Evolutionary conservation across 2,113 vertebrate species (phyloP), one percentile per base, ranked within the genome.

Genomic region (Cinclus mexicanus): DNA sequence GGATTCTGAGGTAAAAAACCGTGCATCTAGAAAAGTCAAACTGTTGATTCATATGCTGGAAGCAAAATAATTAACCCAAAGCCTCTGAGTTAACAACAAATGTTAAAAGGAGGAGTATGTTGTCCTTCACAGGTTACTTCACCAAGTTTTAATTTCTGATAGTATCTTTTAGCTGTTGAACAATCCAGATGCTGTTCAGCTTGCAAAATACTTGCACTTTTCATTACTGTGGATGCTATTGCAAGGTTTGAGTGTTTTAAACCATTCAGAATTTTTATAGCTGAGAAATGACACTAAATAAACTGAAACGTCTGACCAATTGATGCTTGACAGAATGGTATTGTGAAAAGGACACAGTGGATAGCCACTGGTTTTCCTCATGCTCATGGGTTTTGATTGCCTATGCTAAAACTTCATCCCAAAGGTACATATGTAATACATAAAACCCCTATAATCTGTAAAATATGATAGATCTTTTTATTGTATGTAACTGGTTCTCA

Each of bases 21-120:
- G 64, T 78, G 56, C 60, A 68, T 90, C 83, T 71, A 92, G 83
- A 42, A 68, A 90, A 93, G 72, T 95, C 83, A 90, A 89, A 75
- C 37, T 84, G 37, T 61, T 86, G 72, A 75, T 82, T 88, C 14
- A 4, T 74, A 33, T 59, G 24, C 37, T 91, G 71, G 24, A 92
- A 90, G 41, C 20, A 92, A 90, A 95, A 80, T 64, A 67, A 86
- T 78, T 75, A 90, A 90, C 35, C 60, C 3, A 7, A 90, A 90
- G 31, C 49, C 61, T 82, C 47, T 42, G 42, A 89, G 17, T 71
- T 78, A 75, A 49, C 67, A 77, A 68, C 14, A 84, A 79, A 65
- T 78, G 83, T 41, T 89, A 80, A 72, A 95, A 86, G 44, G 52
- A 85, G 22, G 18, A 87, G 23, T 33, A 74, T 37, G 39, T 29